Conservation (phyloP, 1,140 invertebrate genomes). For the Colletes gigas region DNA sequence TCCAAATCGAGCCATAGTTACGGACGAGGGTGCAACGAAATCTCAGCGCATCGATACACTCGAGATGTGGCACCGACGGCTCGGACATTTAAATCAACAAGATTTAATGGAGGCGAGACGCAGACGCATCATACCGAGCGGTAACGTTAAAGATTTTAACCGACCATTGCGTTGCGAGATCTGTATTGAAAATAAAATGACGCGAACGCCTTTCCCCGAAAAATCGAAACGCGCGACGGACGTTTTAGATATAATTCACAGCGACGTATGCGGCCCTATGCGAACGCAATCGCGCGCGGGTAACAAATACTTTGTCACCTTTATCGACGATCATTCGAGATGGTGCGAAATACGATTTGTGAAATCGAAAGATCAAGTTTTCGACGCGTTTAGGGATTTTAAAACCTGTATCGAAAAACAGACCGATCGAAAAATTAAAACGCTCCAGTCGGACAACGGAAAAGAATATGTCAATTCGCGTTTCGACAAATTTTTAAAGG, state of each 20-base stretch:
- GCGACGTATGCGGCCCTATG: constrained; percentile 11
- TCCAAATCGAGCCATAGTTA: not conserved
- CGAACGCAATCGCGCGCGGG: not conserved
- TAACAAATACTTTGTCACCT: not conserved
- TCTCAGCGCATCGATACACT: not conserved
- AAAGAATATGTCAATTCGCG: constrained; percentile 10
- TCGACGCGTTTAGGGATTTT: constrained; percentile 6
- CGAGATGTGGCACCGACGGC: not conserved
- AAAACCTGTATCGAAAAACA: constrained; percentile 4
- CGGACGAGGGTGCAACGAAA: not conserved
- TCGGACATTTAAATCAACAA: constrained; percentile 2
- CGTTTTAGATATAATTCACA: not conserved
- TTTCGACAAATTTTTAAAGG: not conserved
- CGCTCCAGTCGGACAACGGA: constrained; percentile 3
- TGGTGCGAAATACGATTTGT: constrained; percentile 3
- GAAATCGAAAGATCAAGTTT: not conserved
- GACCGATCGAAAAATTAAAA: constrained; percentile 2
- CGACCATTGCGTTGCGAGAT: not conserved
- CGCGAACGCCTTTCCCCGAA: not conserved
- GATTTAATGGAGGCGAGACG: not conserved
- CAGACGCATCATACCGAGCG: not conserved
- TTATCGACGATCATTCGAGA: constrained; percentile 8
- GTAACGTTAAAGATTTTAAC: not conserved
- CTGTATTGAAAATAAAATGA: not conserved
- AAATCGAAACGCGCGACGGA: not conserved